Evolutionary conservation across 2,113 vertebrate species (phyloP), one percentile per base, ranked within the genome.

Genomic region (Alligator mississippiensis): DNA sequence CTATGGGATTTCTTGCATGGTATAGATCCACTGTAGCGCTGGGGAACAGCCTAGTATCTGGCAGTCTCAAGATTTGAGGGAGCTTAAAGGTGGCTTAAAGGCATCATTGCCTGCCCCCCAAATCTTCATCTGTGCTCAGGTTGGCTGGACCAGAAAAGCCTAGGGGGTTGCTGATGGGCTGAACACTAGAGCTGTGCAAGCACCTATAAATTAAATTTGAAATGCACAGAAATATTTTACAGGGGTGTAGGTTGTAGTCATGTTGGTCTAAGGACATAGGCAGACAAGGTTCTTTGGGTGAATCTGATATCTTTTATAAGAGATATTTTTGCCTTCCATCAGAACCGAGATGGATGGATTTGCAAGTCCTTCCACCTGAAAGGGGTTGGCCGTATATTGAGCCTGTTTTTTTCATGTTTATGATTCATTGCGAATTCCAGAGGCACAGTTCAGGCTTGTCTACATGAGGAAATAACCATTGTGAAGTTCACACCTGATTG

Each of bases 301-400:
- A 47, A 47, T 47, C 47, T 9, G 47, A 8, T 47, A 47, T 47
- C 47, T 47, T 47, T 47, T 47, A 47, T 47, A 9, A 47, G 47
- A 47, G 47, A 11, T 4, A 30, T 80, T 86, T 72, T 72, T 34
- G 30, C 38, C 66, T 11, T 2, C 21, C 54, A 2, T 5, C 2
- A 80, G 80, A 81, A 79, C 9, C 75, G 5, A 2, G 68, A 13
- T 84, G 80, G 28, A 90, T 84, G 1, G 22, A 6, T 58, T 87
- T 13, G 10, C 5, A 55, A 58, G 47, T 21, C 57, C 22, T 0
- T 0, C 5, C 47, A 9, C 47, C 47, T 47, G 47, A 47, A 9
- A 47, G 6, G 47, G 47, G 47, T 38, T 27, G 25, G 21, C 38
- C 12, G 81, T 68, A 30, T 24, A 77, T 62, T 17, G 10, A 6